phyloP scores from a whole-genome alignment of 2,888 invertebrate genomes.

The Lasioglossum leucozonium region DNA sequence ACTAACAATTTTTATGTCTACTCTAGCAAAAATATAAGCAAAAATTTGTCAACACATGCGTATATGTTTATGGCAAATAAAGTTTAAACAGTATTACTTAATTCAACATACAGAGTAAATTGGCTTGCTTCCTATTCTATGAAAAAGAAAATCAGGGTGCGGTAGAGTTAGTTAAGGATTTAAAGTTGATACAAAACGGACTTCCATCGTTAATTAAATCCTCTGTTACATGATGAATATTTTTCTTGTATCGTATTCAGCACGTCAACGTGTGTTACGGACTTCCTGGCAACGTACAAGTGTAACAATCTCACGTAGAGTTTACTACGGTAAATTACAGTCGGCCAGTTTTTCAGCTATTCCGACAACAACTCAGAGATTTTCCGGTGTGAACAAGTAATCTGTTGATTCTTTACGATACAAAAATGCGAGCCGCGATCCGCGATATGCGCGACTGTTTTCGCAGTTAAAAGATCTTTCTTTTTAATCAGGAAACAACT shows the following conservation, averaged over 20 bases:
- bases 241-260: not conserved
- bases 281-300: not conserved
- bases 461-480: constrained; percentile 66
- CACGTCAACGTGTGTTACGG: not conserved
- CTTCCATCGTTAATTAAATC: not conserved
- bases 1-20: not conserved
- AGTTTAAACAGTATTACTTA: too few species aligned
- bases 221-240: not conserved
- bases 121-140: not conserved
- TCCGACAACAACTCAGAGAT: not conserved
- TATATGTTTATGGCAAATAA: not conserved
- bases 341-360: not conserved
- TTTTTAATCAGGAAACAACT: constrained; percentile 77
- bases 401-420: not conserved
- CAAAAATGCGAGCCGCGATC: not conserved
- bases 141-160: not conserved
- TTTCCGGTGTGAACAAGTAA: not conserved
- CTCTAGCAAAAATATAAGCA: not conserved
- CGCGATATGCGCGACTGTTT: constrained; percentile 27
- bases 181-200: too few species aligned
- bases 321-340: not conserved
- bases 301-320: not conserved
- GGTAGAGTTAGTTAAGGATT: not conserved
- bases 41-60: not conserved
- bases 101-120: not conserved